phyloP scores from a whole-genome alignment of 2,888 invertebrate species.

The Opisthograptis luteolata region DNA sequence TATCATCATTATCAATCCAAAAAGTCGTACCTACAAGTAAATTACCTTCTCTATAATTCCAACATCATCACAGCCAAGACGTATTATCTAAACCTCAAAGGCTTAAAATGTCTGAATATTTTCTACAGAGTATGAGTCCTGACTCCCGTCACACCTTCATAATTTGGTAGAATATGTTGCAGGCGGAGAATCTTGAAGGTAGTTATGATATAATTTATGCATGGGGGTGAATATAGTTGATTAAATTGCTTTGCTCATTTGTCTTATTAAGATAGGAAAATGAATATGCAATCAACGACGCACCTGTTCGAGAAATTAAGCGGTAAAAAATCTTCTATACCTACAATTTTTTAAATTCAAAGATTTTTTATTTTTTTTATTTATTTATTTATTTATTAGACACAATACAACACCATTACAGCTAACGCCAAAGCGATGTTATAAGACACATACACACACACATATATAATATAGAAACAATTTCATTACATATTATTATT shows the following conservation, averaged over 20 bases:
- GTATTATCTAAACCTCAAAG: conserved; percentile 55
- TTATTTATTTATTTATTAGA: too few species aligned
- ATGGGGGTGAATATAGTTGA: conserved; percentile 16
- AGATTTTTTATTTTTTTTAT: too few species aligned
- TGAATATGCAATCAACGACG: not conserved
- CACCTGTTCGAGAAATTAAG: too few species aligned
- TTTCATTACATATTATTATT: too few species aligned
- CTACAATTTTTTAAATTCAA: too few species aligned
- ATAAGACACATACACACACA: too few species aligned
- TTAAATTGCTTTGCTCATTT: conserved; percentile 14
- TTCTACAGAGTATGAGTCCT: conserved; percentile 43
- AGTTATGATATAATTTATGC: conserved; percentile 27
- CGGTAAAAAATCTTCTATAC: too few species aligned
- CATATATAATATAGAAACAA: too few species aligned
- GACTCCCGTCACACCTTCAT: conserved; percentile 58
- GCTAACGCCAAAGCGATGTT: too few species aligned
- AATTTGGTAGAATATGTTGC: conserved; percentile 35
- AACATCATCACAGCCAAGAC: conserved; percentile 34
- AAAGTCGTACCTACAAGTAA: not conserved
- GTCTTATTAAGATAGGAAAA: conserved; percentile 2
- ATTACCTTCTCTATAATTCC: conserved; percentile 31
- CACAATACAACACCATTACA: too few species aligned
- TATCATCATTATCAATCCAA: too few species aligned
- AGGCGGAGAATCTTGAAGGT: conserved; percentile 11
- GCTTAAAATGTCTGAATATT: conserved; percentile 65